A percentile compares a stretch with the other conserved stretches of the same genome.
phyloP scores from a whole-genome alignment of 2,113 vertebrate genomes.

The Carassius gibelio region DNA sequence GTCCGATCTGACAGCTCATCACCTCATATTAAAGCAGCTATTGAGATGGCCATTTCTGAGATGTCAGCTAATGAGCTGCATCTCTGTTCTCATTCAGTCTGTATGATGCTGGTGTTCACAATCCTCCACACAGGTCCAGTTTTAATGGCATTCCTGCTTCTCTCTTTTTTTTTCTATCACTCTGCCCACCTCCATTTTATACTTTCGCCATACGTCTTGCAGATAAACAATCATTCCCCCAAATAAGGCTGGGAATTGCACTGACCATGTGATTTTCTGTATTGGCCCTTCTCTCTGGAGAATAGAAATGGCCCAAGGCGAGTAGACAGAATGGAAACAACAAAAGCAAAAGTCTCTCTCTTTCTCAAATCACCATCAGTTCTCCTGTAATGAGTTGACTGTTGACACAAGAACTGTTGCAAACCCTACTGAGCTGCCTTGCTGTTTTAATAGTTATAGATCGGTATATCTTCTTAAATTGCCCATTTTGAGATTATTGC shows the following conservation, averaged over 20 bases:
- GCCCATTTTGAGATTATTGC: conserved; percentile 4
- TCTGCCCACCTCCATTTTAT: conserved; percentile 13
- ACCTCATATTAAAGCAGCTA: conserved; percentile 9
- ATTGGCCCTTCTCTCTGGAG: conserved; percentile 19
- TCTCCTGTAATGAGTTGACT: conserved; percentile 7
- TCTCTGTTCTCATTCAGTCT: background rate
- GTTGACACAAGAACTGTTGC: background rate
- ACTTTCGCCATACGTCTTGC: conserved; percentile 25
- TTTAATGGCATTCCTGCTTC: background rate
- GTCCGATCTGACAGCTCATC: conserved; percentile 17
- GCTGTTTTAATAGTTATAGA: conserved; percentile 5
- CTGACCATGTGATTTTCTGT: conserved; percentile 28
- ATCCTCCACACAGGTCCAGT: background rate
- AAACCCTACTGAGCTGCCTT: background rate
- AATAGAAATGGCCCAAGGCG: background rate
- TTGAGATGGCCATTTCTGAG: conserved; percentile 13
- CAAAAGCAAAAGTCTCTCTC: background rate
- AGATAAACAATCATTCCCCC: conserved; percentile 24
- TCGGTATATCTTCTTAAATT: background rate
- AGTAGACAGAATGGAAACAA: background rate
- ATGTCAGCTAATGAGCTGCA: conserved; percentile 1
- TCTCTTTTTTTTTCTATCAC: background rate
- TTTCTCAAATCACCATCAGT: conserved; percentile 14
- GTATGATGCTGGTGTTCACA: background rate
- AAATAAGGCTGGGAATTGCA: conserved; percentile 41